Base-by-base conservation (phyloP, 2,888 invertebrate genomes). In the Habroteleia sp. region DNA sequence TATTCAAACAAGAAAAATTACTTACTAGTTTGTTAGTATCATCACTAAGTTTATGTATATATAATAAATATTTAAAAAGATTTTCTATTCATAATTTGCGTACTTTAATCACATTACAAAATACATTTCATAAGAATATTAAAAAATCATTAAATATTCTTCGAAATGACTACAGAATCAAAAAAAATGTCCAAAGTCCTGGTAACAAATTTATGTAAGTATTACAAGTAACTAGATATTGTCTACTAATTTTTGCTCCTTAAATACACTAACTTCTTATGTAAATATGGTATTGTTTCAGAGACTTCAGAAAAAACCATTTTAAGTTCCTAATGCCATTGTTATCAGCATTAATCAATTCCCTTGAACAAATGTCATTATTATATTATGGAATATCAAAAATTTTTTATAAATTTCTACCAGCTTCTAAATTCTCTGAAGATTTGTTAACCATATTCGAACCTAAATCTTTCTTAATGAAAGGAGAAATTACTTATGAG, bases 111-210 rank as follows among this genome's bases (percentile, higher is more conserved):
- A 62, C 44, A 0, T 60, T 81, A 11, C 86, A 87, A 79, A 85
- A 84, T 77, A 79, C 83, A 33, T 65, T 85, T 10, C 79, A 85
- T 65, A 33, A 63, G 14, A 71, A 81, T 10, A 79, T 81, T 35
- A 85, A 82, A 29, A 85, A 80, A 29, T 66, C 80, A 11, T 77
- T 88, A 1, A 84, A 81, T 65, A 84, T 86, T 52, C 76, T 88
- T 33, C 81, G 77, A 50, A 80, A 81, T 50, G 78, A 79, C 25
- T 84, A 80, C 46, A 77, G 65, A 46, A 74, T 84, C 6, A 84
- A 80, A 48, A 46, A 76, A 0, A 66, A 71, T 63, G 56, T 44
- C n/a, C 77, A 48, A 6, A 80, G 80, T 44, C 1, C 11, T 0
- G 52, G 74, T 25, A 76, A 79, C 20, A 80, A 81, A 65, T 81